Evolutionary conservation across 2,797 vertebrate species (phyloP).

Genomic region (Anguilla anguilla): DNA sequence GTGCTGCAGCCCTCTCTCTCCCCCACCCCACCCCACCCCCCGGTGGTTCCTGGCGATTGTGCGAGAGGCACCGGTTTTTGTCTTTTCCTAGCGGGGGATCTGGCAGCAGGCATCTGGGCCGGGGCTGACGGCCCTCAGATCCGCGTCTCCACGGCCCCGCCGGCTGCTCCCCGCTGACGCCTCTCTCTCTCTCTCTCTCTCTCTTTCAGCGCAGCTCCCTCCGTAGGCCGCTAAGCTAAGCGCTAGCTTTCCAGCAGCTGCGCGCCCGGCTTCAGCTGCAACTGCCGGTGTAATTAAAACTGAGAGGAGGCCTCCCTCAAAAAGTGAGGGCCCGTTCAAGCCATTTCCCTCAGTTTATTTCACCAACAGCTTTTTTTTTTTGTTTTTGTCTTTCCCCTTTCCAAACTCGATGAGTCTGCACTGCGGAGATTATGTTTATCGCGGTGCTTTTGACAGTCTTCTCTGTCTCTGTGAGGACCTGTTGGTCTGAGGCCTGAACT

Average conservation of each 20-base stretch:
- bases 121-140: slow-evolving; percentile 47
- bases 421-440: neutral
- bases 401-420: neutral
- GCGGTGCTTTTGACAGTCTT: neutral
- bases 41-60: slow-evolving; percentile 28
- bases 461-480: neutral
- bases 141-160: slow-evolving; percentile 38
- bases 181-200: neutral
- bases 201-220: neutral
- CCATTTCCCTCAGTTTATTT: slow-evolving; percentile 14
- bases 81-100: slow-evolving; percentile 46
- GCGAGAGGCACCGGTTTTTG: slow-evolving; percentile 15
- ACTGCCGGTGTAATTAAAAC: slow-evolving; percentile 10
- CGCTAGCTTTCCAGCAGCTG: neutral
- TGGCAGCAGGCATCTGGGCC: slow-evolving; percentile 47
- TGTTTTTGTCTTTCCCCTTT: neutral
- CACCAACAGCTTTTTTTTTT: neutral
- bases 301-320: neutral
- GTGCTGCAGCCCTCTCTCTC: neutral
- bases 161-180: slow-evolving; percentile 26
- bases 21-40: neutral
- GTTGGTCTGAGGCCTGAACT: neutral
- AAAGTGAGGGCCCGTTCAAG: neutral
- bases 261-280: neutral
- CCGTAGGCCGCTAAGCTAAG: neutral